These are phyloP conservation scores for Teleiodes luculella DNA, from an alignment of 2,888 invertebrate species.

Conservation along the genomic window DNA sequence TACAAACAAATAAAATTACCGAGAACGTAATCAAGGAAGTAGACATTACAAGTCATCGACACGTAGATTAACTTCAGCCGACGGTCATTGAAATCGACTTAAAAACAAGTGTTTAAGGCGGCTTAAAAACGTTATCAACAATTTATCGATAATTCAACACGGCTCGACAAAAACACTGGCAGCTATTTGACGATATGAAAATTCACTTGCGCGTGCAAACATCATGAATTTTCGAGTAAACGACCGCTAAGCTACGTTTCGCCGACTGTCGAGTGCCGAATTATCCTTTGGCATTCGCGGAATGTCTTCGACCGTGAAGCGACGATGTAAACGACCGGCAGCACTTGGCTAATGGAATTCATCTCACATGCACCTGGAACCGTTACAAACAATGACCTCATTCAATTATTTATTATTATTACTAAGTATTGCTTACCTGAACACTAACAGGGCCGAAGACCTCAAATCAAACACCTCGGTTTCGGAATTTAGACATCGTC, in stretches of 20 bases:
- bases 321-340: slow-evolving; percentile 39
- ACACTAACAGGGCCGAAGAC: too few species aligned
- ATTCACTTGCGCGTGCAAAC: background rate
- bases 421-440: slow-evolving; percentile 46
- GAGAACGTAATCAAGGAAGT: too few species aligned
- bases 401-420: slow-evolving; percentile 51
- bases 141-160: background rate
- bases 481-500: too few species aligned
- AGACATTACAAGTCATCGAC: background rate
- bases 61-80: too few species aligned
- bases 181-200: background rate
- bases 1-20: too few species aligned
- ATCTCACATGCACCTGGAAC: slow-evolving; percentile 59
- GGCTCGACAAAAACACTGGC: background rate
- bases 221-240: slow-evolving; percentile 1
- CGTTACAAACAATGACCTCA: slow-evolving; percentile 67
- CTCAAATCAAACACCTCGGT: too few species aligned
- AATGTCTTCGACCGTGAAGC: slow-evolving; percentile 8
- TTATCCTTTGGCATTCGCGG: slow-evolving; percentile 2
- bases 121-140: too few species aligned
- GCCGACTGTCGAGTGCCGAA: slow-evolving; percentile 1
- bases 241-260: background rate
- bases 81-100: too few species aligned
- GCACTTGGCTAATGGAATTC: slow-evolving; percentile 60
- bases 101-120: too few species aligned